These are phyloP conservation scores for Nesogale talazaci DNA, from an alignment of 2,113 vertebrate genomes.

Conservation along the genomic window DNA sequence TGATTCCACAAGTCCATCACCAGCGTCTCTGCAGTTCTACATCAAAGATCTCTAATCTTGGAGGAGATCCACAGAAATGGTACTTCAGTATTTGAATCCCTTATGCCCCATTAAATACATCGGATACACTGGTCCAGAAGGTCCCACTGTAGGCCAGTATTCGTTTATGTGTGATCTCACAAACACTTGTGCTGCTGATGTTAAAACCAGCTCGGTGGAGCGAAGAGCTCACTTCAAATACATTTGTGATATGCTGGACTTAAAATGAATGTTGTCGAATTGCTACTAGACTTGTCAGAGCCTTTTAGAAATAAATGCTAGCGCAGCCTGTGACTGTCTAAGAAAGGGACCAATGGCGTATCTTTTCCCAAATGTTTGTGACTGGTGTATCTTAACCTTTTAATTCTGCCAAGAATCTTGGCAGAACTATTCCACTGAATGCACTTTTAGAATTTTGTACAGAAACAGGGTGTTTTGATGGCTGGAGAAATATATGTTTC, in stretches of 20 bases:
- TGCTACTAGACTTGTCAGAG: neutral
- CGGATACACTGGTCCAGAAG: neutral
- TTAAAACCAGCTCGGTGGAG: neutral
- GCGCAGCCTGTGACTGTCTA: neutral
- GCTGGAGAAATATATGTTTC: conserved; percentile 15
- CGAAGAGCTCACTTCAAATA: neutral
- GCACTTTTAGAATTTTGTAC: neutral
- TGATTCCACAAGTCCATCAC: neutral
- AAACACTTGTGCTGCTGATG: neutral
- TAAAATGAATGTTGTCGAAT: neutral
- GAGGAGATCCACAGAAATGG: neutral
- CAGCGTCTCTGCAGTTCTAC: neutral
- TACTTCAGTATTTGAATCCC: neutral
- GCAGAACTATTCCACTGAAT: neutral
- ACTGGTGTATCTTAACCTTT: too few species aligned
- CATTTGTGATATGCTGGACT: neutral
- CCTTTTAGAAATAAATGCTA: neutral
- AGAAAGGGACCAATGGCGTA: neutral
- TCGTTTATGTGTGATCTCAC: neutral
- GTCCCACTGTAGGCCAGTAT: neutral
- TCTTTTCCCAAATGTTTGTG: neutral
- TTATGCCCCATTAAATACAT: neutral
- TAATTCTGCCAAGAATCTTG: neutral
- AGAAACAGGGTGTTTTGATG: conserved; percentile 51
- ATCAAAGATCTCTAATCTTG: neutral